Percentiles rank a stretch among this genome's conserved stretches.
phyloP scores from a whole-genome alignment of 2,888 invertebrate genomes.

The Seira musarum region DNA sequence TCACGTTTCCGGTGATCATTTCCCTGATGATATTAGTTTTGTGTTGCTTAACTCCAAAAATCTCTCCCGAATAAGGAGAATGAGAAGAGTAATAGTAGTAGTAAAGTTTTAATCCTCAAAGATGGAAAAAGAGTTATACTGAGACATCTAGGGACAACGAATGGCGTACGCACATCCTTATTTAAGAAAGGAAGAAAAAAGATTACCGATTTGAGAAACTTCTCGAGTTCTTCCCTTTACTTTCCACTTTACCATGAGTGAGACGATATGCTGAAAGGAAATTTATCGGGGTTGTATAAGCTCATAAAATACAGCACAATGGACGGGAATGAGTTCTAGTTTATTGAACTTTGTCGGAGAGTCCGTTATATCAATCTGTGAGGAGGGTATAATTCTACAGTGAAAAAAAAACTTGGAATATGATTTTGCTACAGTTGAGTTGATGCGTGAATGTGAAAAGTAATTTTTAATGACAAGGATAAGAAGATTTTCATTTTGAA shows the following conservation, averaged over 20 bases:
- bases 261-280: too few species aligned
- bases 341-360: too few species aligned
- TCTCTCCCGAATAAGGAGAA: constrained; percentile 23
- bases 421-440: too few species aligned
- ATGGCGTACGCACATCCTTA: constrained; percentile 7
- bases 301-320: not conserved
- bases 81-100: not conserved
- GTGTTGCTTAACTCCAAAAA: constrained; percentile 5
- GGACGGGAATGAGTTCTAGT: too few species aligned
- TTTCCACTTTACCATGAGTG: too few species aligned
- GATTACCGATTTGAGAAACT: not conserved
- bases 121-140: constrained; percentile 15
- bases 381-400: too few species aligned
- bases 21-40: constrained; percentile 32
- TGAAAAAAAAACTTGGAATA: too few species aligned
- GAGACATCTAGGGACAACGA: constrained; percentile 12
- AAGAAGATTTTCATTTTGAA: too few species aligned
- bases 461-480: too few species aligned
- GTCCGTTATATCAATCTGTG: too few species aligned
- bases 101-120: constrained; percentile 14
- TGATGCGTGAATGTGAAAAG: too few species aligned
- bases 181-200: constrained; percentile 3
- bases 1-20: constrained; percentile 15
- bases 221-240: not conserved
- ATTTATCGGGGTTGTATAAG: not conserved